These are phyloP conservation scores for Trichonephila clavata DNA, from an alignment of 1,140 invertebrate genomes.

Conservation along the genomic window DNA sequence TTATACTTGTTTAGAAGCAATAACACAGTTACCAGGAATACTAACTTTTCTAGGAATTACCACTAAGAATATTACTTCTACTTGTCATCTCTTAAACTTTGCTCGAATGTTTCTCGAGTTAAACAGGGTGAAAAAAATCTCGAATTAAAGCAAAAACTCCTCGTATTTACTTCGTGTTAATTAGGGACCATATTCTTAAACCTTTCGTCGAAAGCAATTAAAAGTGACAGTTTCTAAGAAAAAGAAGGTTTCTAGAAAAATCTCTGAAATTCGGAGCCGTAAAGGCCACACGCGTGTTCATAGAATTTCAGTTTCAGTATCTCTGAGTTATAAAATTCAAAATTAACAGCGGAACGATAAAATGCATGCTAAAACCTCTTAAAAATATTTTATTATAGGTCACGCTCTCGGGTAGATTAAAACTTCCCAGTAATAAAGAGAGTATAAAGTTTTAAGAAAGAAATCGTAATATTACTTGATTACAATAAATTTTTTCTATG, in stretches of 20 bases:
- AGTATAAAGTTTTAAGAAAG: too few relatives aligned
- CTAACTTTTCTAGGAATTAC: too few relatives aligned
- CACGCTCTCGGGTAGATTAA: too few relatives aligned
- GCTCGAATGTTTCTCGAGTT: neutral
- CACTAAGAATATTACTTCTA: too few relatives aligned
- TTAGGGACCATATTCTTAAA: constrained; percentile 18
- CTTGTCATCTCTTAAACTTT: neutral
- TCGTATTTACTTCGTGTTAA: constrained; percentile 23
- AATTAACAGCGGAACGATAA: neutral
- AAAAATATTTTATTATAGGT: too few relatives aligned
- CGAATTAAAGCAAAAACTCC: neutral
- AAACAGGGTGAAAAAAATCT: neutral
- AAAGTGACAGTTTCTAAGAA: constrained; percentile 29
- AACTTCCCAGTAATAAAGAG: too few relatives aligned
- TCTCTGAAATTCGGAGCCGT: neutral
- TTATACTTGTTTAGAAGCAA: neutral
- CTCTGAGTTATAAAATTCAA: neutral
- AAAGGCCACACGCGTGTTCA: neutral
- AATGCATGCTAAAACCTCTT: neutral
- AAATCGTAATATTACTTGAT: too few relatives aligned
- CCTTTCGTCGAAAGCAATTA: constrained; percentile 26
- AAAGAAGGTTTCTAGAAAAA: constrained; percentile 24
- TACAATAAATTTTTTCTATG: too few relatives aligned
- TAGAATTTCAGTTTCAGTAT: neutral
- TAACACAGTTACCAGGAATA: neutral